A percentile compares a stretch with the other conserved stretches of the same genome.
Evolutionary conservation across 1,140 invertebrate species (phyloP).

Genomic region (Leguminivora glycinivorella): DNA sequence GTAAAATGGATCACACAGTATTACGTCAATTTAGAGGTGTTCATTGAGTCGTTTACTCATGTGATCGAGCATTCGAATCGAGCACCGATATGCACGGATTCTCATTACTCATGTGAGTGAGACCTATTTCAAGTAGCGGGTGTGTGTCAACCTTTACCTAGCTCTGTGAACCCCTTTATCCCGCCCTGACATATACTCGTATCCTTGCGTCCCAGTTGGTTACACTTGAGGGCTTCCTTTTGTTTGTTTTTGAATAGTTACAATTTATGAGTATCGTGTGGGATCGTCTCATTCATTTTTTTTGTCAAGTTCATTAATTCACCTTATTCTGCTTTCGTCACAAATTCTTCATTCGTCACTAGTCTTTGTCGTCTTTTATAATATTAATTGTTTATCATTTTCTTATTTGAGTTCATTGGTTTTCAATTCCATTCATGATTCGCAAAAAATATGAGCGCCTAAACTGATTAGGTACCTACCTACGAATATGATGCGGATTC

Average conservation of each 20-base stretch:
- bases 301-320: too few species aligned
- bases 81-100: not conserved
- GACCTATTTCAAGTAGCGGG: not conserved
- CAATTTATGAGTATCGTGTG: not conserved
- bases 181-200: not conserved
- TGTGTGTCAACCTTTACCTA: not conserved
- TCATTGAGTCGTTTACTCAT: not conserved
- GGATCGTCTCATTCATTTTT: too few species aligned
- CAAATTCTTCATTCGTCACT: too few species aligned
- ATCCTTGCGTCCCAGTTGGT: conserved; percentile 9
- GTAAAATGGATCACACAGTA: not conserved
- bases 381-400: too few species aligned
- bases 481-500: too few species aligned
- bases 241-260: not conserved
- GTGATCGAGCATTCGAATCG: conserved; percentile 4
- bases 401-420: too few species aligned
- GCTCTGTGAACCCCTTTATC: not conserved
- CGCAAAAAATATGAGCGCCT: too few species aligned
- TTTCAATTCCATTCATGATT: too few species aligned
- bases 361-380: too few species aligned
- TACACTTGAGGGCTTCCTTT: not conserved
- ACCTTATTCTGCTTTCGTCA: too few species aligned
- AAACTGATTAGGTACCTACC: too few species aligned
- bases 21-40: conserved; percentile 2
- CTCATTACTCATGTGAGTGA: not conserved